A percentile compares a stretch with the other conserved stretches of the same genome.
These are phyloP conservation scores for Drosophila imparisetae DNA, from an alignment of 2,888 invertebrate species.

Conservation along the genomic window DNA sequence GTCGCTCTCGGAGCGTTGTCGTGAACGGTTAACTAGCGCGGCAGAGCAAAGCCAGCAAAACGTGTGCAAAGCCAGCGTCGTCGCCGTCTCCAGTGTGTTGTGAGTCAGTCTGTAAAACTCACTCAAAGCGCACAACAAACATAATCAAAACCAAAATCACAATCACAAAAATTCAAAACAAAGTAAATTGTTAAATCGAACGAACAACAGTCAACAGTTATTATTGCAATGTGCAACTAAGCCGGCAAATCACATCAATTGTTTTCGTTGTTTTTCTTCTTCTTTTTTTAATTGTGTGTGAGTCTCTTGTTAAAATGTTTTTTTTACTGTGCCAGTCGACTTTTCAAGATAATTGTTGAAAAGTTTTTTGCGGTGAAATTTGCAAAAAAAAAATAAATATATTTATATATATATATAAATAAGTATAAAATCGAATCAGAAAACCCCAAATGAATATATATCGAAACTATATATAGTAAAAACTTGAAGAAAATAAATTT, in stretches of 20 bases:
- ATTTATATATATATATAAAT: neutral
- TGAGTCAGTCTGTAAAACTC: slow-evolving; percentile 22
- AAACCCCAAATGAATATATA: neutral
- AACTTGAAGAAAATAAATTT: neutral
- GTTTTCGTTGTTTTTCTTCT: slow-evolving; percentile 32
- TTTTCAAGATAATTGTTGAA: slow-evolving; percentile 2
- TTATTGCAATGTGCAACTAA: slow-evolving; percentile 23
- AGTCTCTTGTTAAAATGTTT: slow-evolving; percentile 1
- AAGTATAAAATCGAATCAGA: slow-evolving; percentile 1
- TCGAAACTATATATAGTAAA: neutral
- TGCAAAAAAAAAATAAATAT: slow-evolving; percentile 2
- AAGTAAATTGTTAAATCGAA: slow-evolving; percentile 30
- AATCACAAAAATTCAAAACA: slow-evolving; percentile 11
- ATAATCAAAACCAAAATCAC: neutral
- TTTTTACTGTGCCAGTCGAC: slow-evolving; percentile 21
- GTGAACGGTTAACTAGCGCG: slow-evolving; percentile 78
- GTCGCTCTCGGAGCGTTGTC: slow-evolving; percentile 84
- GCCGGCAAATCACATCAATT: slow-evolving; percentile 27
- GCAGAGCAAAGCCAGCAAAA: slow-evolving; percentile 45
- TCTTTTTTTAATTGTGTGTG: slow-evolving; percentile 44
- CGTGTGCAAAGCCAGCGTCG: slow-evolving; percentile 41
- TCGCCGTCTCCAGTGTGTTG: slow-evolving; percentile 50
- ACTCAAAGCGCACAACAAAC: slow-evolving; percentile 21
- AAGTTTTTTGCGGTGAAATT: slow-evolving; percentile 6
- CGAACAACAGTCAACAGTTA: slow-evolving; percentile 10